Conservation (phyloP, 2,113 vertebrate species). For the Cariama cristata region DNA sequence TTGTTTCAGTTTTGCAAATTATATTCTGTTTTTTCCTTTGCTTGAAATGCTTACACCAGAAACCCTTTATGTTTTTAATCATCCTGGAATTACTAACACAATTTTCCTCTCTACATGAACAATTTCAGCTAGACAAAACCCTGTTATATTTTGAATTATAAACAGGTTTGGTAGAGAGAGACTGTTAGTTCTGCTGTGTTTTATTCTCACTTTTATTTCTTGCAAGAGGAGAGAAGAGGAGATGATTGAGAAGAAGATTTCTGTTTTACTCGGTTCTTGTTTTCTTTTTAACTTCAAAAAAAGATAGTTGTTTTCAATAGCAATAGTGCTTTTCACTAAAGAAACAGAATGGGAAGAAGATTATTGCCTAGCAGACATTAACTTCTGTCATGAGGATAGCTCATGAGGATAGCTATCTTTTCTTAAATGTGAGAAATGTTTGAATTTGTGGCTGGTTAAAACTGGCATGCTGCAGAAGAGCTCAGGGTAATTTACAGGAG, state of each 20-base stretch:
- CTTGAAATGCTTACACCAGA: neutral
- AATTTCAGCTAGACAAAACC: neutral
- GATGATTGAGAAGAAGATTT: neutral
- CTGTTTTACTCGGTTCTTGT: neutral
- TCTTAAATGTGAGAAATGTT: neutral
- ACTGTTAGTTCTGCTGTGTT: neutral
- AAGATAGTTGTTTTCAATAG: neutral
- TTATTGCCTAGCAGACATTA: neutral
- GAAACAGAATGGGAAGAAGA: neutral
- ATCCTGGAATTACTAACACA: neutral
- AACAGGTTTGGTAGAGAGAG: neutral
- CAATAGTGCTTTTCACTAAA: neutral
- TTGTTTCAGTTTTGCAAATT: neutral
- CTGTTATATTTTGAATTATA: neutral
- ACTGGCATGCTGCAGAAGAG: neutral
- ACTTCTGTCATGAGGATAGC: neutral
- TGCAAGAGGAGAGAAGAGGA: neutral
- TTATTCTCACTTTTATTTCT: neutral
- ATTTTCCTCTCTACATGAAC: neutral
- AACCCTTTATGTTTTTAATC: conserved; percentile 11
- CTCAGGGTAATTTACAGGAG: neutral
- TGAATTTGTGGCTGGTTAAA: neutral
- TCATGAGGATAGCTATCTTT: neutral
- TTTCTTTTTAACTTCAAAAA: neutral
- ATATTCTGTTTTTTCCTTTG: neutral